Conservation (phyloP, 2,888 invertebrate genomes). For the Toxonevra muliebris region DNA sequence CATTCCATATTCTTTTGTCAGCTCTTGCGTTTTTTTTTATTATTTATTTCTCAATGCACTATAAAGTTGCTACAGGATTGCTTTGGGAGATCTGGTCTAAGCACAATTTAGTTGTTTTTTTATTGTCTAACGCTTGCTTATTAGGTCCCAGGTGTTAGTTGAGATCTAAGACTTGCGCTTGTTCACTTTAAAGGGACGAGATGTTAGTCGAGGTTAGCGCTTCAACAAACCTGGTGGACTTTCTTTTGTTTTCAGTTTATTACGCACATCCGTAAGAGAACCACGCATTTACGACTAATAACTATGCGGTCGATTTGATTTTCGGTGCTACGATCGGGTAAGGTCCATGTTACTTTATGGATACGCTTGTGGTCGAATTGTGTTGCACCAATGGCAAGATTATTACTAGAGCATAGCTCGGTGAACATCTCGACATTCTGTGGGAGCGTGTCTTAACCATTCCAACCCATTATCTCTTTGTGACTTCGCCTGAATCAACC, state of each 20-base stretch:
- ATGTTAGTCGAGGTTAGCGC: too few species aligned
- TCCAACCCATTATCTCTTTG: background rate
- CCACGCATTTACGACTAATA: slow-evolving; percentile 9
- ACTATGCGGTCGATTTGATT: slow-evolving; percentile 10
- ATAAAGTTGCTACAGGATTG: background rate
- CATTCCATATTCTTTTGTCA: too few species aligned
- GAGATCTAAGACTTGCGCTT: background rate
- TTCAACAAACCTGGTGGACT: background rate
- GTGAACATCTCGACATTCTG: slow-evolving; percentile 14
- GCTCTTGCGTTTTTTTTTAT: too few species aligned
- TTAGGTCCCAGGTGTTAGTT: background rate
- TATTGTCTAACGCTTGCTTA: background rate
- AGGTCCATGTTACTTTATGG: slow-evolving; percentile 10
- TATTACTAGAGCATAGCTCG: slow-evolving; percentile 1
- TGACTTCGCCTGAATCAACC: background rate
- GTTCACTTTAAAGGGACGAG: background rate
- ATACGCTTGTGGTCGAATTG: background rate
- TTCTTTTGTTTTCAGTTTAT: slow-evolving; percentile 11
- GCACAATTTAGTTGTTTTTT: background rate
- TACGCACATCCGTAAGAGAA: slow-evolving; percentile 16
- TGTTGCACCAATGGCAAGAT: slow-evolving; percentile 6
- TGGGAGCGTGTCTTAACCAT: background rate
- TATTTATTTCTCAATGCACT: too few species aligned
- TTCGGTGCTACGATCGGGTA: slow-evolving; percentile 10
- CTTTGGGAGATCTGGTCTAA: background rate